Percentiles rank a stretch among this genome's conserved stretches.
These are phyloP conservation scores for Megaleporinus macrocephalus DNA, from an alignment of 2,113 vertebrate genomes.

Conservation along the genomic window DNA sequence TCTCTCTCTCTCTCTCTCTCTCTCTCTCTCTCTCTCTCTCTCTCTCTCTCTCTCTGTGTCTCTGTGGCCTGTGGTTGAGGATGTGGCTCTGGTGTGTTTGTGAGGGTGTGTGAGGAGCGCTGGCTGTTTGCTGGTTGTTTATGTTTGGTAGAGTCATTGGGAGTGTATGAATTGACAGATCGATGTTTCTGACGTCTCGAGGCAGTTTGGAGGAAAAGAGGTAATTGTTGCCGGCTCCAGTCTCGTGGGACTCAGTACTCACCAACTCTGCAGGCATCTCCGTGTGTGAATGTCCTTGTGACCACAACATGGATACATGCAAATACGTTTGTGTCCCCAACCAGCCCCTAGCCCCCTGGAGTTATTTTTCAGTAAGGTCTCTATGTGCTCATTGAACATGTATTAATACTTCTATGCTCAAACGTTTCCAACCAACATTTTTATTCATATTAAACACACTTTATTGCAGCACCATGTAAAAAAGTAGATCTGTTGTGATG, in stretches of 20 bases:
- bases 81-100: slow-evolving; percentile 47
- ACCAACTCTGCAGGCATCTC: slow-evolving; percentile 3
- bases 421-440: too few relatives aligned
- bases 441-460: too few relatives aligned
- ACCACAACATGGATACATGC: not conserved
- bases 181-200: slow-evolving; percentile 57
- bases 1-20: slow-evolving; percentile 28
- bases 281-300: slow-evolving; percentile 3
- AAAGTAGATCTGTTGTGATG: too few relatives aligned
- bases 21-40: not conserved
- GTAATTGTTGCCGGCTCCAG: slow-evolving; percentile 7
- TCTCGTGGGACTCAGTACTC: slow-evolving; percentile 37
- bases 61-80: slow-evolving; percentile 56
- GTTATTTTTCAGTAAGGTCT: not conserved
- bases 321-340: slow-evolving; percentile 4
- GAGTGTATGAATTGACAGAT: slow-evolving; percentile 67
- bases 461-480: too few relatives aligned
- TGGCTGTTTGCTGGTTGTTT: slow-evolving; percentile 63
- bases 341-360: too few relatives aligned
- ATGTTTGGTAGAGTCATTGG: slow-evolving; percentile 53
- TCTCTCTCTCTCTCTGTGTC: not conserved
- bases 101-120: slow-evolving; percentile 40
- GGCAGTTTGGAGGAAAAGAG: slow-evolving; percentile 37
- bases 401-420: not conserved
- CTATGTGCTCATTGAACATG: not conserved